Evolutionary conservation across 1,140 invertebrate genomes (phyloP).

Genomic region (Drosophila erecta): DNA sequence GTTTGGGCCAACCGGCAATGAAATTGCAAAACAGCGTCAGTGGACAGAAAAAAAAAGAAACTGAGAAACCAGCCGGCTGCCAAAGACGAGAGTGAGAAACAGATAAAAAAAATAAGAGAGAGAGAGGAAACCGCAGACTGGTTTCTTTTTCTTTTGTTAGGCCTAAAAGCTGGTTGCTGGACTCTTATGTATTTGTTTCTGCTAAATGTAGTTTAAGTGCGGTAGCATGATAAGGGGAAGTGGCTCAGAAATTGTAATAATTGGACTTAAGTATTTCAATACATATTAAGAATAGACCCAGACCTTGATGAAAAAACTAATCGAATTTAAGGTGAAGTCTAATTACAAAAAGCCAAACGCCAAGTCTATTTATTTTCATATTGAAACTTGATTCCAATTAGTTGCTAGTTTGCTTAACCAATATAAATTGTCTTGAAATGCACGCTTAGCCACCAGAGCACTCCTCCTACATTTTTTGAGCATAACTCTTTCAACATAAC

Average conservation of each 20-base stretch:
- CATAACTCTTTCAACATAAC: slow-evolving; percentile 22
- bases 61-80: slow-evolving; percentile 51
- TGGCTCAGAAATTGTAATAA: not conserved
- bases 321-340: no score
- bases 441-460: not conserved
- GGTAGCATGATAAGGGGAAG: slow-evolving; percentile 12
- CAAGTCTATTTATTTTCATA: no score
- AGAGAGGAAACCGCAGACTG: slow-evolving; percentile 31
- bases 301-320: no score
- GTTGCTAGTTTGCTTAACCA: not conserved
- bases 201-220: not conserved
- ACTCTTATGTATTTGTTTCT: slow-evolving; percentile 5
- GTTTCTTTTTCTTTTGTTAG: slow-evolving; percentile 49
- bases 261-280: no score
- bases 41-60: slow-evolving; percentile 47
- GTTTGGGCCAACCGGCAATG: slow-evolving; percentile 74
- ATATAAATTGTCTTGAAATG: not conserved
- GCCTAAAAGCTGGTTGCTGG: slow-evolving; percentile 32
- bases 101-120: slow-evolving; percentile 3
- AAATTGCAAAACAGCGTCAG: slow-evolving; percentile 65
- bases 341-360: no score
- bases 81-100: slow-evolving; percentile 33
- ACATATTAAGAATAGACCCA: no score
- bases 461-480: not conserved
- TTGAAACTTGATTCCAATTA: not conserved